phyloP scores from a whole-genome alignment of 2,888 invertebrate genomes.

The Ephialtes manifestator region DNA sequence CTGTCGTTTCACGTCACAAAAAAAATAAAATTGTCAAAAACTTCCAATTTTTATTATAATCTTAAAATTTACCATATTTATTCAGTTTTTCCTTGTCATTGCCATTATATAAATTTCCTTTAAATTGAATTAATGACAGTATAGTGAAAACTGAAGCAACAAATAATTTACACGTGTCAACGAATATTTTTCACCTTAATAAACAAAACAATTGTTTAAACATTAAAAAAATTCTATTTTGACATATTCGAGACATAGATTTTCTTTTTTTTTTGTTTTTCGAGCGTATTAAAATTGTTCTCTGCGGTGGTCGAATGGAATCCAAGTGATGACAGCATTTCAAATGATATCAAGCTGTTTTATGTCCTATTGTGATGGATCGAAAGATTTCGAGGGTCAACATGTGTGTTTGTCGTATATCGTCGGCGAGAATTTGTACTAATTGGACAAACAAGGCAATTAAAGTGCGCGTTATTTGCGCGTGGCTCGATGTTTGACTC shows the following conservation, averaged over 20 bases:
- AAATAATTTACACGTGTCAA: no score
- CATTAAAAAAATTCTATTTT: neutral
- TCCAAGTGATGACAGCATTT: neutral
- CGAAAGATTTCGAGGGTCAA: neutral
- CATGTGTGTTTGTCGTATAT: neutral
- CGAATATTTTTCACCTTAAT: no score
- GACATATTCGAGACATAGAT: neutral
- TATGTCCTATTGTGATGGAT: neutral
- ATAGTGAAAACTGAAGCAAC: no score
- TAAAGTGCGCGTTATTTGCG: slow-evolving; percentile 55
- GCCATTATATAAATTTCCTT: no score
- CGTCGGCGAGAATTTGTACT: slow-evolving; percentile 24
- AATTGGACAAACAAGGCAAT: slow-evolving; percentile 65
- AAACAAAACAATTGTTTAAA: neutral
- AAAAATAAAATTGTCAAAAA: no score
- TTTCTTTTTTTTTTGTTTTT: no score
- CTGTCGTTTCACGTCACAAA: no score
- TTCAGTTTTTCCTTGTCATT: no score
- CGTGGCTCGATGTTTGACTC: slow-evolving; percentile 32
- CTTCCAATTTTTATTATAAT: no score
- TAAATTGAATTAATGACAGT: no score
- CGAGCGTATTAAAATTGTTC: neutral
- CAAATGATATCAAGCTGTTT: neutral
- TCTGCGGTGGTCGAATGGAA: neutral
- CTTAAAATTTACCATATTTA: no score